phyloP scores from a whole-genome alignment of 1,140 invertebrate genomes.

The Thaumatotibia leucotreta region DNA sequence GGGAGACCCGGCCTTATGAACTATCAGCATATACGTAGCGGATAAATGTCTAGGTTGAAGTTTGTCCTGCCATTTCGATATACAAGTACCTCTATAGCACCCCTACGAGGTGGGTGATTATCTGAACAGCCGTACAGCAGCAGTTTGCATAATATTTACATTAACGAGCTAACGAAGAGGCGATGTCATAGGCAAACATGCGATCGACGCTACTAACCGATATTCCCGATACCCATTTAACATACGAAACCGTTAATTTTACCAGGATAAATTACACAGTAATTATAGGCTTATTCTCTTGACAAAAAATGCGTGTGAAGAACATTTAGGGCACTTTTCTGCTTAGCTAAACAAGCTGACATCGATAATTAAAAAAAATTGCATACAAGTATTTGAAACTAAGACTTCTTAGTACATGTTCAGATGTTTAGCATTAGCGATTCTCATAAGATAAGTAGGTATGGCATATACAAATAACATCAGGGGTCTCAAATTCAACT shows the following conservation, averaged over 20 bases:
- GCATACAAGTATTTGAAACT: neutral
- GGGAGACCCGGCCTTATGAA: neutral
- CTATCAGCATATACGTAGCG: neutral
- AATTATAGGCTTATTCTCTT: neutral
- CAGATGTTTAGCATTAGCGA: no score
- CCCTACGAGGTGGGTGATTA: slow-evolving; percentile 13
- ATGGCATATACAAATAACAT: no score
- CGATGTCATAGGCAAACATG: slow-evolving; percentile 19
- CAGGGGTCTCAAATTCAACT: no score
- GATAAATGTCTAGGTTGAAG: neutral
- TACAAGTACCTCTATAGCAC: neutral
- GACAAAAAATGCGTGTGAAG: neutral
- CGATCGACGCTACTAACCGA: slow-evolving; percentile 16
- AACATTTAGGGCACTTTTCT: no score
- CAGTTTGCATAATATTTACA: slow-evolving; percentile 37
- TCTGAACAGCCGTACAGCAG: slow-evolving; percentile 21
- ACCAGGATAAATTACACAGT: neutral
- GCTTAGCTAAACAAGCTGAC: neutral
- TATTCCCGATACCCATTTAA: neutral
- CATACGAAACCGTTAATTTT: neutral
- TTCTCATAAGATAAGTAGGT: no score
- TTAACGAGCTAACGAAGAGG: slow-evolving; percentile 16
- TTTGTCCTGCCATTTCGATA: slow-evolving; percentile 1
- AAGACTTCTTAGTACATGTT: no score
- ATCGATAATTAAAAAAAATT: neutral